Conservation (phyloP, 2,113 vertebrate genomes). For the Mixornis gularis region DNA sequence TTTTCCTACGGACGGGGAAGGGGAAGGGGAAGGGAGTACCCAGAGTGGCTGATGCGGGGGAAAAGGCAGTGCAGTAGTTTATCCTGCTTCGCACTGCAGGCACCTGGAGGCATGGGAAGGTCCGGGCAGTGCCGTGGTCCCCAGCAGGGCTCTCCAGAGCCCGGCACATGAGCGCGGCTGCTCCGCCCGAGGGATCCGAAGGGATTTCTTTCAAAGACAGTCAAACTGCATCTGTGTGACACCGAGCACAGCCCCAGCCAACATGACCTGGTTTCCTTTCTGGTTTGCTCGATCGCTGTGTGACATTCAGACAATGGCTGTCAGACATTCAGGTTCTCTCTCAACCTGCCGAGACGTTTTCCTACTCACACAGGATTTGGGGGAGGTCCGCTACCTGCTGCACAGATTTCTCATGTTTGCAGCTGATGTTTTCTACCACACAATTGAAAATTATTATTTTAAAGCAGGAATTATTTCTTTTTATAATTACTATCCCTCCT, state of each 20-base stretch:
- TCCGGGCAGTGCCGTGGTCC: rapidly evolving
- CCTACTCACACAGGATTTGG: neutral
- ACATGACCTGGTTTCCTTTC: neutral
- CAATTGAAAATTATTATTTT: neutral
- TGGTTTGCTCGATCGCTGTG: neutral
- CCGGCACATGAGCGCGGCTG: neutral
- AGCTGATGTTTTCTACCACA: neutral
- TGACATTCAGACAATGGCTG: neutral
- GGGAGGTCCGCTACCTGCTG: neutral
- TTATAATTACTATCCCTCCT: neutral
- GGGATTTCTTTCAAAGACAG: neutral
- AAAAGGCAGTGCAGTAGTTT: neutral
- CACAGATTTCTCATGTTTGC: neutral
- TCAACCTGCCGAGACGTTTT: neutral
- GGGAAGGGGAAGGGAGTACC: neutral
- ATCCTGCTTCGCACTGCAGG: neutral
- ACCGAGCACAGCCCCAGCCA: neutral
- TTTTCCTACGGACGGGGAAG: neutral
- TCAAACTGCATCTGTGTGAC: neutral
- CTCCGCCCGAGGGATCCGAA: neutral
- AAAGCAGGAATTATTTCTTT: neutral
- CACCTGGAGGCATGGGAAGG: neutral
- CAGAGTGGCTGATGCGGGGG: no score
- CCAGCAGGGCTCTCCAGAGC: neutral
- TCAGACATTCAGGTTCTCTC: neutral